A percentile compares a stretch with the other conserved stretches of the same genome.
Conservation (phyloP, 1,140 invertebrate genomes). For the Macrobrachium nipponense region DNA sequence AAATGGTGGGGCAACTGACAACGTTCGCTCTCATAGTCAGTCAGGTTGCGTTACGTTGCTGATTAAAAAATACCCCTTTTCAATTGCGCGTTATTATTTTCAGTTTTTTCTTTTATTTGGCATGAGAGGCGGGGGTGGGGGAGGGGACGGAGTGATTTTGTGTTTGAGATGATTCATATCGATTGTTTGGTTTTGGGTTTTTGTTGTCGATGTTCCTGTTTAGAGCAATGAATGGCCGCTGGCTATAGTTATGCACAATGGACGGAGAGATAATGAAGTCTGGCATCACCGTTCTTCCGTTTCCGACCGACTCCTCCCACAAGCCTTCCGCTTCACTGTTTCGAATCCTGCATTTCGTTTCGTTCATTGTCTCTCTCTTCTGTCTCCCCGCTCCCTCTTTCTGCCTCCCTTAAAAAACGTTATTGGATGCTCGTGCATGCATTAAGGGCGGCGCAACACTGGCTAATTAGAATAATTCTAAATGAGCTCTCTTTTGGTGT, state of each 20-base stretch:
- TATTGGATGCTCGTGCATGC: too few relatives aligned
- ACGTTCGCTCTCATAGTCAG: neutral
- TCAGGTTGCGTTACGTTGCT: neutral
- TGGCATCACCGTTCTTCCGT: slow-evolving; percentile 38
- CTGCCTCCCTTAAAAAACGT: too few relatives aligned
- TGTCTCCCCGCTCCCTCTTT: too few relatives aligned
- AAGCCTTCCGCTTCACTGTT: slow-evolving; percentile 20
- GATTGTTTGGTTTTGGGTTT: slow-evolving; percentile 4
- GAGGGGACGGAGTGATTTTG: too few relatives aligned
- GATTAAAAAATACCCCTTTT: too few relatives aligned
- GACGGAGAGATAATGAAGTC: slow-evolving; percentile 1
- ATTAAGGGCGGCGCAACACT: too few relatives aligned
- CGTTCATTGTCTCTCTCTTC: slow-evolving; percentile 25
- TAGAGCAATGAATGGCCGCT: neutral
- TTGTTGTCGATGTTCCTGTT: neutral
- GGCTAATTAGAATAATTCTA: too few relatives aligned
- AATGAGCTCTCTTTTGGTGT: too few relatives aligned
- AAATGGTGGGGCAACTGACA: slow-evolving; percentile 28
- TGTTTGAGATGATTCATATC: too few relatives aligned
- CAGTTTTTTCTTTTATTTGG: too few relatives aligned
- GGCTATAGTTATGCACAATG: slow-evolving; percentile 9
- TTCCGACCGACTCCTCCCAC: slow-evolving; percentile 35
- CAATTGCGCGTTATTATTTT: too few relatives aligned
- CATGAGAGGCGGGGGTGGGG: too few relatives aligned
- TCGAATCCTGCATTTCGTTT: slow-evolving; percentile 23